Percentiles rank a stretch among this genome's conserved stretches.
Evolutionary conservation across 1,140 invertebrate species (phyloP).

Genomic region (Matsumurasca onukii): DNA sequence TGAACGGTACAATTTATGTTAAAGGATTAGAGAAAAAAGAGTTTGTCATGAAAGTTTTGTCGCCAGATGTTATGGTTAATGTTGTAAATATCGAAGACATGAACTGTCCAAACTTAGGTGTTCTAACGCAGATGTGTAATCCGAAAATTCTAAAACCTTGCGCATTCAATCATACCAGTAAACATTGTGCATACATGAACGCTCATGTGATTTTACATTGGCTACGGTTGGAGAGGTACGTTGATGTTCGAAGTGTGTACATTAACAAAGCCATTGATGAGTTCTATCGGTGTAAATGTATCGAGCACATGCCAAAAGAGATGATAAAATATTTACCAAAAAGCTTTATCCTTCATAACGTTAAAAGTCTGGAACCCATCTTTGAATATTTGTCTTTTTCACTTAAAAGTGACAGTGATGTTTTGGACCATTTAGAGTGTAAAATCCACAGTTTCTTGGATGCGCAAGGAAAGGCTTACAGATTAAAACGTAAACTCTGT

Average conservation of each 20-base stretch:
- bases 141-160: neutral
- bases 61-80: neutral
- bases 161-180: slow-evolving; percentile 2
- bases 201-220: slow-evolving; percentile 4
- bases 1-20: neutral
- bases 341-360: too few relatives aligned
- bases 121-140: neutral
- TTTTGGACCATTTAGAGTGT: too few relatives aligned
- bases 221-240: slow-evolving; percentile 5
- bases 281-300: too few relatives aligned
- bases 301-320: too few relatives aligned
- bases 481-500: too few relatives aligned
- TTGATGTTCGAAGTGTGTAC: neutral
- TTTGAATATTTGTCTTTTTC: too few relatives aligned
- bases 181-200: slow-evolving; percentile 6
- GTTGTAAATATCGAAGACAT: slow-evolving; percentile 11
- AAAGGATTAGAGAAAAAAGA: slow-evolving; percentile 10
- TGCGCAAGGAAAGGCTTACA: too few relatives aligned
- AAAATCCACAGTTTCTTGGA: too few relatives aligned
- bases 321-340: too few relatives aligned
- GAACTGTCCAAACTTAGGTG: slow-evolving; percentile 11
- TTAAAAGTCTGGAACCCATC: too few relatives aligned
- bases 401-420: too few relatives aligned
- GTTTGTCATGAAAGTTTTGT: neutral
- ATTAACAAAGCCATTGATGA: too few relatives aligned